A percentile compares a stretch with the other conserved stretches of the same genome.
These are phyloP conservation scores for Tetrao urogallus DNA, from an alignment of 2,113 vertebrate genomes.

Conservation along the genomic window DNA sequence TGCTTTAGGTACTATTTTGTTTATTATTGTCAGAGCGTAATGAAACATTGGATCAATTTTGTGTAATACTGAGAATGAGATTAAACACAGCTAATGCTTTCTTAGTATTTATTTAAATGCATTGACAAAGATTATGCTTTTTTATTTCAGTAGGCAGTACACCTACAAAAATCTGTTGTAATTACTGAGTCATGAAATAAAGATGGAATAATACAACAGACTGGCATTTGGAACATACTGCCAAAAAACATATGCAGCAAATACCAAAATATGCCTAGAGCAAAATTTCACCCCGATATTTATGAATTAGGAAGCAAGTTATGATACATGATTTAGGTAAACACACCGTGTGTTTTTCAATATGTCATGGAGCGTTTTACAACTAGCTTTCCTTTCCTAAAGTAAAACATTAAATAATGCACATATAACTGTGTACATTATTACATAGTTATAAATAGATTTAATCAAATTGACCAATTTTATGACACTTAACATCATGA, in stretches of 20 bases:
- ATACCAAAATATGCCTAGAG: conserved; percentile 40
- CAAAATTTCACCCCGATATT: conserved; percentile 28
- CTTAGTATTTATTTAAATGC: background rate
- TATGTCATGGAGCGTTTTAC: conserved; percentile 25
- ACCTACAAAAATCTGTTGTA: background rate
- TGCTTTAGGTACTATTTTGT: background rate
- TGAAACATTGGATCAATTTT: background rate
- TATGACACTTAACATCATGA: background rate
- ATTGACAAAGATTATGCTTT: background rate
- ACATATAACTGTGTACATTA: background rate
- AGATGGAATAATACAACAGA: background rate
- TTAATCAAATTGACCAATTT: conserved; percentile 20
- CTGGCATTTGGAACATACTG: conserved; percentile 24
- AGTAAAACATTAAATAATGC: background rate
- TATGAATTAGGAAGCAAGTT: conserved; percentile 48
- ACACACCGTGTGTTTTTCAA: conserved; percentile 39
- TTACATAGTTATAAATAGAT: background rate
- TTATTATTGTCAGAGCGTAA: background rate
- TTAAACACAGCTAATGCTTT: background rate
- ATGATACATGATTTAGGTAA: conserved; percentile 3
- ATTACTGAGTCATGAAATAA: conserved; percentile 3
- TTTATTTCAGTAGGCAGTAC: background rate
- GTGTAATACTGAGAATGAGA: background rate
- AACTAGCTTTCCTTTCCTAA: background rate
- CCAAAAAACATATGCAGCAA: conserved; percentile 32